These are phyloP conservation scores for Mormyrus iriodes DNA, from an alignment of 2,113 vertebrate genomes.

Conservation along the genomic window DNA sequence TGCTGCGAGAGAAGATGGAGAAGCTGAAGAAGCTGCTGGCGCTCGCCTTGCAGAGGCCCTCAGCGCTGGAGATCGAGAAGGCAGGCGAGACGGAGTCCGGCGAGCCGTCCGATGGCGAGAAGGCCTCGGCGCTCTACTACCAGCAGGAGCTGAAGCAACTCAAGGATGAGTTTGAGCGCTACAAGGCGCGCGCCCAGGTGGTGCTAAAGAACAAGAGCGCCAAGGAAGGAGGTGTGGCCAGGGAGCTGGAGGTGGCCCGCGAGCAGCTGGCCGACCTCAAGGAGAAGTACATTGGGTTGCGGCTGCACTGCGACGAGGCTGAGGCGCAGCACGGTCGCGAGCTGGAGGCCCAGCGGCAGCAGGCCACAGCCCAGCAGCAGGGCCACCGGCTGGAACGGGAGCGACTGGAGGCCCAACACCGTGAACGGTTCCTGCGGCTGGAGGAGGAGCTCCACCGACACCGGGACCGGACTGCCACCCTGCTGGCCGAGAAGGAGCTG, in stretches of 20 bases:
- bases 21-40: slow-evolving; percentile 71
- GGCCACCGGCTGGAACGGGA: slow-evolving; percentile 74
- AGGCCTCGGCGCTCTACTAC: slow-evolving; percentile 55
- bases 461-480: slow-evolving; percentile 75
- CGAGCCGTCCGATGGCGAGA: slow-evolving; percentile 55
- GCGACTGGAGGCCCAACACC: slow-evolving; percentile 57
- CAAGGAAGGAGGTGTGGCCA: slow-evolving; percentile 70
- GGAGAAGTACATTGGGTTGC: slow-evolving; percentile 79
- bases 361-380: slow-evolving; percentile 59
- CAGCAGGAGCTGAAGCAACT: slow-evolving; percentile 86
- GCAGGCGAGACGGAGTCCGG: slow-evolving; percentile 43
- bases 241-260: slow-evolving; percentile 78
- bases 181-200: slow-evolving; percentile 82
- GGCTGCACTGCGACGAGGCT: slow-evolving; percentile 68
- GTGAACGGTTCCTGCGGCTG: slow-evolving; percentile 67
- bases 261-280: slow-evolving; percentile 80
- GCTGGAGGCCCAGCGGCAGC: slow-evolving; percentile 63
- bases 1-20: slow-evolving; percentile 75
- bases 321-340: slow-evolving; percentile 59
- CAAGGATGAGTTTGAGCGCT: slow-evolving; percentile 89
- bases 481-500: slow-evolving; percentile 83
- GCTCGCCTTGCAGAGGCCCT: slow-evolving; percentile 59
- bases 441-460: slow-evolving; percentile 91
- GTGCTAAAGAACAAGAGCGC: slow-evolving; percentile 80
- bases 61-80: slow-evolving; percentile 57